Base-by-base conservation (phyloP, 2,113 vertebrate genomes). In the Thinocorus orbignyianus region DNA sequence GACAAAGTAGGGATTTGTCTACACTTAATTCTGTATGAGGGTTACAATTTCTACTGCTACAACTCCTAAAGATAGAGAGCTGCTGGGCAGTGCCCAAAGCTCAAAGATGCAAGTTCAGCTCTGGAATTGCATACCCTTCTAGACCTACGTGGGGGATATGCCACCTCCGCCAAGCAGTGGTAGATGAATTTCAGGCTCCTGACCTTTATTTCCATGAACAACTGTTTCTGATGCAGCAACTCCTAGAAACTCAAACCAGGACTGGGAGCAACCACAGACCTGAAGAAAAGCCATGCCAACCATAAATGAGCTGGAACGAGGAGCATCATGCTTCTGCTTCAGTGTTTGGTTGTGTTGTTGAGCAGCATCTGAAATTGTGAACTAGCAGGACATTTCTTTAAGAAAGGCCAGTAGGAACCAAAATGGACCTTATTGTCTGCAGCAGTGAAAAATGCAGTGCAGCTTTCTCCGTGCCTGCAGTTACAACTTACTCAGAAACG, bases 131-230 rank as follows among this genome's bases (percentile, higher is more conserved):
- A 17, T 51, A 22, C 69, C 23, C 25, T 24, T 42, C 30, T 37
- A 49, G 13, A 68, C 31, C 24, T 35, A 33, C 9, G 1, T 11
- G 26, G 52, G 31, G 17, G 16, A 33, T 35, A 20, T 51, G 57
- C 7, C 14, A 22, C 3, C 30, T 64, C 17, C 35, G 37, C 41
- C 7, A 72, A 88, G 66, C 13, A 81, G 9, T 0, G 0, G 0
- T 33, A 66, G n/a, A 48, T 37, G 3, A 57, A 60, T 79, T 93
- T 92, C 37, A 86, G 79, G 58, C 11, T 79, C 58, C 31, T 44
- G 5, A 44, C 18, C 37, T 78, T 60, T 76, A 18, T 58, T 90
- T 81, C 49, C 25, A 22, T 7, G 4, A 66, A 20, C 28, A 88
- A 37, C 5, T 9, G 1, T 51, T 88, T 91, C 51, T 71, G 23